These are phyloP conservation scores for Caerostris extrusa DNA, from an alignment of 1,140 invertebrate genomes.

Conservation along the genomic window DNA sequence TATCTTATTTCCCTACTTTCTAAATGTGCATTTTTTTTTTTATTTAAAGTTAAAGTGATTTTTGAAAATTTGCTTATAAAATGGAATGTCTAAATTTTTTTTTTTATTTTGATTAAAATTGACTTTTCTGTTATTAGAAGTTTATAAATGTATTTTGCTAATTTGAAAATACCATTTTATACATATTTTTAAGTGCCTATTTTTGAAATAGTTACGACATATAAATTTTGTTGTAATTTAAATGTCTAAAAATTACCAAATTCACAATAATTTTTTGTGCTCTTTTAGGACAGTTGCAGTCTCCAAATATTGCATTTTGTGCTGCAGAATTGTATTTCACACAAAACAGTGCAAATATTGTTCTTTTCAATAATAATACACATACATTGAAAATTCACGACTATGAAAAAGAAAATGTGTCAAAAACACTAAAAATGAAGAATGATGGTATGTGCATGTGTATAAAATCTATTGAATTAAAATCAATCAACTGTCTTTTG, in stretches of 20 bases:
- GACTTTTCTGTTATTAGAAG: too few relatives aligned
- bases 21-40: too few relatives aligned
- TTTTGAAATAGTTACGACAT: too few relatives aligned
- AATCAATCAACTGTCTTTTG: neutral
- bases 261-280: neutral
- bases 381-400: neutral
- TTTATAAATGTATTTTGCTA: too few relatives aligned
- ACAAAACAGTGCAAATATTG: neutral
- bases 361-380: neutral
- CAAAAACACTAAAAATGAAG: neutral
- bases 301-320: slow-evolving; percentile 70
- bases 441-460: slow-evolving; percentile 72
- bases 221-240: too few relatives aligned
- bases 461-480: slow-evolving; percentile 51
- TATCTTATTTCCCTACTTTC: too few relatives aligned
- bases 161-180: too few relatives aligned
- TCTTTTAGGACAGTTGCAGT: slow-evolving; percentile 39
- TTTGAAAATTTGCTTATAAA: too few relatives aligned
- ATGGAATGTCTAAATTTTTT: too few relatives aligned
- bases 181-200: too few relatives aligned
- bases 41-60: too few relatives aligned
- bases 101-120: too few relatives aligned
- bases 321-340: neutral
- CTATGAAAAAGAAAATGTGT: slow-evolving; percentile 29
- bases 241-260: neutral